Evolutionary conservation across 2,113 vertebrate genomes (phyloP), one percentile per base, ranked within the genome.

Genomic region (Microcebus lehilahytsara): DNA sequence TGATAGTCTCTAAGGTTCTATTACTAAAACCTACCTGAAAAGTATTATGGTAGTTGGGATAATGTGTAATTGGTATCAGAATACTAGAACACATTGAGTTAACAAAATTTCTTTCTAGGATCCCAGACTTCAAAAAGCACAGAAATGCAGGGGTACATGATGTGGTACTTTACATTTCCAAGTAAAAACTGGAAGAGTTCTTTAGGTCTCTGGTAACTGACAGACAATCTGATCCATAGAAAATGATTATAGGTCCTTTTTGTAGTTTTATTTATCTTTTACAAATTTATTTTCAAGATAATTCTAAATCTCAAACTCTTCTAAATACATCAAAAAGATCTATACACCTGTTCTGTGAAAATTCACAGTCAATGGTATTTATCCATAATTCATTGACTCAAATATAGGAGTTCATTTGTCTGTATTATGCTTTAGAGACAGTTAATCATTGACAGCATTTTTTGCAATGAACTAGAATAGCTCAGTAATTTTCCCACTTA

Each of bases 401-500:
- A 83, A 83, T 23, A 58, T 42, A 84, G 66, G 32, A 84, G 62
- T 27, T 94, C 93, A 91, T 96, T 95, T 97, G 46, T 62, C 77
- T 79, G 8, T 91, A 62, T 96, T 85, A 71, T 94, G 69, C 22
- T 30, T 78, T 96, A 89, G 49, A 97, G 80, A 94, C 16, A 71
- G 62, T 81, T 96, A 95, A 97, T 93, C 49, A 89, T 14, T 85
- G 53, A 79, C 60, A 90, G 56, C 6, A 32, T 51, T 80, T 89
- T 77, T 19, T 72, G 58, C 53, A 93, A 67, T 92, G 83, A 97
- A 77, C 60, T 83, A 74, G 58, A 96, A 93, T 90, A 86, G 77
- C 53, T 93, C 40, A 79, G 69, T 95, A 93, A 95, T 97, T 98
- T 96, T 66, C 87, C 85, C 80, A 97, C 77, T 95, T 95, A 93